A percentile compares a stretch with the other conserved stretches of the same genome.
Evolutionary conservation across 2,888 invertebrate species (phyloP).

Genomic region (Spatulosminthurus flaviceps): DNA sequence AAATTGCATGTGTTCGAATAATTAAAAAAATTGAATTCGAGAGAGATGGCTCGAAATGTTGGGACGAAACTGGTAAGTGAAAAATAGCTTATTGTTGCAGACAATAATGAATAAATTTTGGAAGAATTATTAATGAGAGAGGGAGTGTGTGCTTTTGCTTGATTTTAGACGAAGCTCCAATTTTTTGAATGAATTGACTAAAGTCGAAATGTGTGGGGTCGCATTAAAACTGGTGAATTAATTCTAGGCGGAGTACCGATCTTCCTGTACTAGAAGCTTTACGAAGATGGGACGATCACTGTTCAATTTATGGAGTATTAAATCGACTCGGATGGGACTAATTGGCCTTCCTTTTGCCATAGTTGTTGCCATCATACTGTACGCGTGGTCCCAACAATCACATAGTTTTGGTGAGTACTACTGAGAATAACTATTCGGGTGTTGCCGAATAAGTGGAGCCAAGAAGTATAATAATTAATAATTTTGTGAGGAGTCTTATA

Average conservation of each 20-base stretch:
- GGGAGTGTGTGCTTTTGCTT: too few species aligned
- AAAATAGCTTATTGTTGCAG: background rate
- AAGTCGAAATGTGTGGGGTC: too few species aligned
- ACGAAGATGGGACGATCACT: conserved; percentile 51
- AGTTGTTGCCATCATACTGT: conserved; percentile 48
- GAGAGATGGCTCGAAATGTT: background rate
- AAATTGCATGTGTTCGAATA: too few species aligned
- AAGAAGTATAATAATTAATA: too few species aligned
- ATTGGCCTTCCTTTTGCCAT: conserved; percentile 56
- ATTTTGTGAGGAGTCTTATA: too few species aligned
- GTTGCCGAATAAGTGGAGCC: too few species aligned
- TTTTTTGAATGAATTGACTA: too few species aligned
- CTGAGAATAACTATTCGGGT: too few species aligned
- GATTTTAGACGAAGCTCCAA: too few species aligned
- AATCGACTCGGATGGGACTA: conserved; percentile 55
- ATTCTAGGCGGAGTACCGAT: conserved; percentile 51
- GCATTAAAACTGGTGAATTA: too few species aligned
- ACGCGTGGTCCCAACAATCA: conserved; percentile 58
- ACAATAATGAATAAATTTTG: background rate
- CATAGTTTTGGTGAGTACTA: conserved; percentile 60
- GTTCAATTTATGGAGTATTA: conserved; percentile 56
- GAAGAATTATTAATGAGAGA: too few species aligned
- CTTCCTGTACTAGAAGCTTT: conserved; percentile 45
- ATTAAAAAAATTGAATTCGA: too few species aligned
- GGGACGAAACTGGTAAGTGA: background rate